These are phyloP conservation scores for Silurus glanis DNA, from an alignment of 2,113 vertebrate genomes.

Conservation along the genomic window DNA sequence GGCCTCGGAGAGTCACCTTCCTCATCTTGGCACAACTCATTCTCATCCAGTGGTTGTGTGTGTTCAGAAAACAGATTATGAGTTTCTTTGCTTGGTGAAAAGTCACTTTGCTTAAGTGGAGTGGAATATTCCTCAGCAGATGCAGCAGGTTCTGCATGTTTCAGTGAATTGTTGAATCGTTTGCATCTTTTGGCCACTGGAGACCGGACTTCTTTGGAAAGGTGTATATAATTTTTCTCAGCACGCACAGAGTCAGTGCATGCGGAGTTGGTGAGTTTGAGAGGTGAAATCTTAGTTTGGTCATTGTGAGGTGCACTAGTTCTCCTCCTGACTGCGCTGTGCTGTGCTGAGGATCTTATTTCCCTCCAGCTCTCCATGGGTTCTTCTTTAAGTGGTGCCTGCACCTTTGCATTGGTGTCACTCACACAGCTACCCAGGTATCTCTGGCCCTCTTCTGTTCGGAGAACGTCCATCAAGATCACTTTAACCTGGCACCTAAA, in stretches of 20 bases:
- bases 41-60: background rate
- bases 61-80: background rate
- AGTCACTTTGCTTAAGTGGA: background rate
- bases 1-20: background rate
- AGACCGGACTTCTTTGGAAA: background rate
- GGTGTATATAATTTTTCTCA: background rate
- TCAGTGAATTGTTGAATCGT: background rate
- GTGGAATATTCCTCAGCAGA: slow-evolving; percentile 5
- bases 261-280: background rate
- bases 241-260: background rate
- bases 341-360: background rate
- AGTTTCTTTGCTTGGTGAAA: background rate
- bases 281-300: background rate
- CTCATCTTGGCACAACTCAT: background rate
- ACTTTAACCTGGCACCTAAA: slow-evolving; percentile 52
- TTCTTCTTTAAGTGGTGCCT: slow-evolving; percentile 7
- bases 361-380: background rate
- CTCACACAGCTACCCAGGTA: slow-evolving; percentile 54
- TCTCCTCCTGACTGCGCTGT: background rate
- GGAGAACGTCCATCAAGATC: slow-evolving; percentile 66
- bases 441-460: slow-evolving; percentile 61
- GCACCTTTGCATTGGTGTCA: background rate
- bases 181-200: background rate
- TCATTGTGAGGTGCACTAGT: background rate
- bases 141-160: background rate